These are phyloP conservation scores for Clarias platycephalus DNA, from an alignment of 2,797 vertebrate species.

Conservation along the genomic window DNA sequence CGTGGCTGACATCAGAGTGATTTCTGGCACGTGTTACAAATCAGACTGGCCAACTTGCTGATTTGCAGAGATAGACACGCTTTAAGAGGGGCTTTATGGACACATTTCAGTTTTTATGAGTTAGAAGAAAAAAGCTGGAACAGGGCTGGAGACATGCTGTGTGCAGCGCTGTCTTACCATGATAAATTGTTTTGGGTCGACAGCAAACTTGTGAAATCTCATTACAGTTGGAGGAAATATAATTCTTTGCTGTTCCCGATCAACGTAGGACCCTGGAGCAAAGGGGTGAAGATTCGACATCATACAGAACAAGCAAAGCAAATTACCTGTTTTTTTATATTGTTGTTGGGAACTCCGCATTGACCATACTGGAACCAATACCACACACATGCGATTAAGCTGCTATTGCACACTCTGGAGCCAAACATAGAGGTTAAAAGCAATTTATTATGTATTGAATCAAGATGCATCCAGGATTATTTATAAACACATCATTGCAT, in stretches of 20 bases:
- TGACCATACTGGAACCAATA: not conserved
- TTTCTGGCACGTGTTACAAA: not conserved
- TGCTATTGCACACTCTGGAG: slow-evolving; percentile 6
- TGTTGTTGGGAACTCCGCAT: not conserved
- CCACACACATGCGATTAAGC: not conserved
- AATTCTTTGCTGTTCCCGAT: not conserved
- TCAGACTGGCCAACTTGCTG: not conserved
- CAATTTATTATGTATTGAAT: not conserved
- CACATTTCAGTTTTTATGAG: not conserved
- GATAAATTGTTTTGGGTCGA: not conserved
- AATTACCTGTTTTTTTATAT: not conserved
- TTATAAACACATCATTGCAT: not conserved
- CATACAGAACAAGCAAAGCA: not conserved
- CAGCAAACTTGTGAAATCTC: slow-evolving; percentile 8
- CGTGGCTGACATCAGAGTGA: not conserved
- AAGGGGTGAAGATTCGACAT: not conserved
- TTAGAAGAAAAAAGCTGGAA: not conserved
- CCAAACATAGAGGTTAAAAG: not conserved
- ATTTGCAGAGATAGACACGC: not conserved
- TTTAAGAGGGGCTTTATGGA: no score
- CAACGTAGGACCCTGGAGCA: not conserved
- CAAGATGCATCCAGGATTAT: not conserved
- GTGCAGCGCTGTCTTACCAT: not conserved
- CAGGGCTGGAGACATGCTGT: not conserved
- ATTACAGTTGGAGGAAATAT: not conserved